These are phyloP conservation scores for Drosophila ambigua DNA, from an alignment of 1,140 invertebrate species.

Conservation along the genomic window DNA sequence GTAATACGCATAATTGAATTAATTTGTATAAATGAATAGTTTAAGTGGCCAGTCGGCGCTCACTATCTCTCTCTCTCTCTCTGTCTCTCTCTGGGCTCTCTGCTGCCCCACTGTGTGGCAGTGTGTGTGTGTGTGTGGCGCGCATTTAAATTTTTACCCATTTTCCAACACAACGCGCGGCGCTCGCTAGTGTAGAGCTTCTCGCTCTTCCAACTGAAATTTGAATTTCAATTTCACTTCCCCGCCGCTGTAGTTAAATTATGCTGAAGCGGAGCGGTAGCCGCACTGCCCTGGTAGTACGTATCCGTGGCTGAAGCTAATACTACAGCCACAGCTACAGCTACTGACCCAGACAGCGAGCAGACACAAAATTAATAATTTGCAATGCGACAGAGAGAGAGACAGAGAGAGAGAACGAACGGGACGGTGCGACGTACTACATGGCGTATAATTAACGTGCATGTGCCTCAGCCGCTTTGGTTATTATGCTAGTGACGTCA, in stretches of 20 bases:
- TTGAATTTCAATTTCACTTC: constrained; percentile 76
- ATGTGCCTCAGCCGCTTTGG: constrained; percentile 55
- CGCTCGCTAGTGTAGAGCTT: constrained; percentile 1
- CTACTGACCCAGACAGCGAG: constrained; percentile 78
- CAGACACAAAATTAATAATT: constrained; percentile 81
- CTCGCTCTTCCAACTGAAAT: constrained; percentile 60
- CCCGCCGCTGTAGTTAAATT: constrained; percentile 74
- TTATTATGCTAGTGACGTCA: constrained; percentile 78
- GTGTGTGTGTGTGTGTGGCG: constrained; percentile 39
- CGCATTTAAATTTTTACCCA: constrained; percentile 75
- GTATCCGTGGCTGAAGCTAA: too few relatives aligned
- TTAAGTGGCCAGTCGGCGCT: constrained; percentile 70
- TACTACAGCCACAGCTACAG: constrained; percentile 3
- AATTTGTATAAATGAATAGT: constrained; percentile 83
- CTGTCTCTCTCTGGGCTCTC: constrained; percentile 36
- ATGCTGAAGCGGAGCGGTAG: constrained; percentile 62
- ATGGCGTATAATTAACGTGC: constrained; percentile 81
- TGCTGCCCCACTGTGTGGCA: constrained; percentile 21
- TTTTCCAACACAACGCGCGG: constrained; percentile 54
- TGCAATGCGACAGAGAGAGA: constrained; percentile 27
- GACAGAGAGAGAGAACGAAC: constrained; percentile 9
- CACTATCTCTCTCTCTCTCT: constrained; percentile 29
- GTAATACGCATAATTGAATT: constrained; percentile 83
- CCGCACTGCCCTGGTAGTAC: constrained; percentile 1
- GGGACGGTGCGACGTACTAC: constrained; percentile 60